Evolutionary conservation across 1,140 invertebrate species (phyloP).

Genomic region (Fopius arisanus): DNA sequence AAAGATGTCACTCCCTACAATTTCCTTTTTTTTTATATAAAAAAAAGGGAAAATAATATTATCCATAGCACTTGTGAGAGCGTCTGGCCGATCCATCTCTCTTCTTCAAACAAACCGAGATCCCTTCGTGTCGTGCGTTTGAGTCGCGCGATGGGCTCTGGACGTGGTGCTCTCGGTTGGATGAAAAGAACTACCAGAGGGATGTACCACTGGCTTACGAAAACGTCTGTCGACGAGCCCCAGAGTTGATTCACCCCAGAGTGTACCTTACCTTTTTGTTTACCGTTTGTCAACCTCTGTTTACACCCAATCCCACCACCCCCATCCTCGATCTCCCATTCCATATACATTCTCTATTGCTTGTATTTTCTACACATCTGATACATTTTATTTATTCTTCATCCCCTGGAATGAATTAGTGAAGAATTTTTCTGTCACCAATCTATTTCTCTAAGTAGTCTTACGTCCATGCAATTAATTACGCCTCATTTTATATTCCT

Average conservation of each 20-base stretch:
- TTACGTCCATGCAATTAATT: not conserved
- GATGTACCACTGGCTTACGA: conserved; percentile 20
- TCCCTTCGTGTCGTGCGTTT: conserved; percentile 10
- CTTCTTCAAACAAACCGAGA: conserved; percentile 32
- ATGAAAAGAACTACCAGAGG: not conserved
- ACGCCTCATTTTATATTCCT: too few species aligned
- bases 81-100: conserved; percentile 25
- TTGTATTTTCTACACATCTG: conserved; percentile 18
- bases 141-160: not conserved
- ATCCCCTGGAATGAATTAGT: too few species aligned
- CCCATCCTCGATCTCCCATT: not conserved
- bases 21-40: not conserved
- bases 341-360: conserved; percentile 4
- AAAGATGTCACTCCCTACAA: not conserved
- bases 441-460: too few species aligned
- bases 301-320: conserved; percentile 42
- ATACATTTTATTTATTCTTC: not conserved
- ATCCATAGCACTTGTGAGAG: conserved; percentile 3
- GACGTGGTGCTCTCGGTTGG: not conserved
- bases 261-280: conserved; percentile 38
- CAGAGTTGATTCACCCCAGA: not conserved
- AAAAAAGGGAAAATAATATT: conserved; percentile 28
- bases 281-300: conserved; percentile 55
- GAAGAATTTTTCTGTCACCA: too few species aligned
- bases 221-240: conserved; percentile 16